Base-by-base conservation (phyloP, 2,888 invertebrate species). In the Hirudinaria manillensis region DNA sequence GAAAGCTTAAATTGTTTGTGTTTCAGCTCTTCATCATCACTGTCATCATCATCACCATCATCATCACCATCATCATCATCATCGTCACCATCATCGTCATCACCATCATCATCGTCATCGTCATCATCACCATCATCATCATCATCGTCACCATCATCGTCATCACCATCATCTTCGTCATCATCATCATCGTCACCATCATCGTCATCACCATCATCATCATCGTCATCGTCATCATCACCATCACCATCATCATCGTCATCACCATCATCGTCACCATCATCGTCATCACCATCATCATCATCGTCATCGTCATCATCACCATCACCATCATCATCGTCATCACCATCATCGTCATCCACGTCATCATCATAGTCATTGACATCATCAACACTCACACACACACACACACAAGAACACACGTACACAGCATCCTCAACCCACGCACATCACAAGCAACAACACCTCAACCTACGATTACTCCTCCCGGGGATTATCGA, bases 141-240 rank as follows among this genome's bases (percentile, higher is more conserved):
- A n/a, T 61, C 61, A 61, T 61, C 61, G n/a, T 61, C 61, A 61
- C n/a, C 61, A 61, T 61, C 61, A n/a, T 61, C 61, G n/a, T 61
- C 61, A n/a, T 61, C 61, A 61, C n/a, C 61, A 61, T 61, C 61
- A n/a, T 61, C 61, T 21, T 61, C 61, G n/a, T 61, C 61, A 61
- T 61, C 61, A n/a, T 61, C 61, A 61, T 61, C 61, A n/a, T 61
- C 61, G n/a, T 61, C 61, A 61, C n/a, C 61, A n/a, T 61, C 61
- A 61, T 61, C 61, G n/a, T 61, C 61, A 61, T 61, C 61, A 53
- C 21, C 53, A 53, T 53, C 53, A 53, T 53, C 53, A 53, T 53
- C 53, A 61, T 61, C 61, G 10, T 61, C 61, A 61, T 61, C 61
- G n/a, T 61, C 61, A 61, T 61, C 61, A 61, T 61, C 61, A 61